Percentiles rank a stretch among this genome's conserved stretches.
Evolutionary conservation across 2,888 invertebrate genomes (phyloP).

Genomic region (Pristionchus mayeri): DNA sequence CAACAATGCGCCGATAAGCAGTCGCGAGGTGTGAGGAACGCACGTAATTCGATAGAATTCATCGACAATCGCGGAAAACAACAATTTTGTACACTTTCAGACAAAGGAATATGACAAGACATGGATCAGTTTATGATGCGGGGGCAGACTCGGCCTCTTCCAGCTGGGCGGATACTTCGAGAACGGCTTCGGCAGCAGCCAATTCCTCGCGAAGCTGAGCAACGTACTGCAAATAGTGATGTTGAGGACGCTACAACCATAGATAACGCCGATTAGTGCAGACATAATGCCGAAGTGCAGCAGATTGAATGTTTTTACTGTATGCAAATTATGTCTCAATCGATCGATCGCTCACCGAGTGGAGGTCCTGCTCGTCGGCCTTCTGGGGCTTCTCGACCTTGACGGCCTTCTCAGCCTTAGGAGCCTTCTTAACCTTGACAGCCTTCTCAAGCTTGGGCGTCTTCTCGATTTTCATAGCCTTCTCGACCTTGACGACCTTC

Average conservation of each 20-base stretch:
- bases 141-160: conserved; percentile 23
- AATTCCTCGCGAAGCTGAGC: conserved; percentile 41
- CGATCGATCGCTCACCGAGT: conserved; percentile 47
- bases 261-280: too few relatives aligned
- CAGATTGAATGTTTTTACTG: too few relatives aligned
- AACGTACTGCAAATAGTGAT: conserved; percentile 43
- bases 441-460: too few relatives aligned
- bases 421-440: too few relatives aligned
- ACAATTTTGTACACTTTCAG: conserved; percentile 25
- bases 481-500: not conserved
- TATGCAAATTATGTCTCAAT: not conserved
- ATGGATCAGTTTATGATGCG: not conserved
- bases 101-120: too few relatives aligned
- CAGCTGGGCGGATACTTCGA: not conserved
- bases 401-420: conserved; percentile 32
- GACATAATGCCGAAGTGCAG: too few relatives aligned
- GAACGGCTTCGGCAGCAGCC: conserved; percentile 29
- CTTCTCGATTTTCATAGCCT: too few relatives aligned
- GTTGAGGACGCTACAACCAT: too few relatives aligned
- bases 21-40: not conserved
- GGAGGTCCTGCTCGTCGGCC: conserved; percentile 42
- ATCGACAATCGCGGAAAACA: not conserved
- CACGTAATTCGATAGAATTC: conserved; percentile 6
- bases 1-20: conserved; percentile 20
- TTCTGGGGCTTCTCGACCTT: conserved; percentile 43